Evolutionary conservation across 2,888 invertebrate genomes (phyloP), one percentile per base, ranked within the genome.

Genomic region (Ferdinandea cuprea): DNA sequence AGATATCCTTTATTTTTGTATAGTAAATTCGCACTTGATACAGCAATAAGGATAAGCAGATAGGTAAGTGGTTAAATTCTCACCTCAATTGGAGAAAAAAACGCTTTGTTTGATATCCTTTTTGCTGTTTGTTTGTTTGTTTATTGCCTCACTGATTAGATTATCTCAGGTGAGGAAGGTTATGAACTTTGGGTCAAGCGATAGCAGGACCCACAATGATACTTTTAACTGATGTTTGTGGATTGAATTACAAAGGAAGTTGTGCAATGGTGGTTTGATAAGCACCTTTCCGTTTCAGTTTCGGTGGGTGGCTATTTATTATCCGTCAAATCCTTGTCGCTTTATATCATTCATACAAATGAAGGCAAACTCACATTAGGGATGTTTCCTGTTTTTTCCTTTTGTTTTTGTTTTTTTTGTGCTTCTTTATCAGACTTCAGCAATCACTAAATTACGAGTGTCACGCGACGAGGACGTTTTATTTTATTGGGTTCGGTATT

Each of bases 261-360:
- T 58, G n/a, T n/a, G n/a, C n/a, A n/a, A n/a, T n/a, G n/a, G n/a
- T n/a, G n/a, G n/a, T n/a, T n/a, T n/a, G n/a, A n/a, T n/a, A n/a
- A n/a, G n/a, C n/a, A n/a, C 44, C 58, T 35, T 44, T 52, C 52
- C 58, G 25, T 21, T n/a, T 63, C 21, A 17, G 59, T 9, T 42
- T 25, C 35, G 50, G 52, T 25, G 25, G 25, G 25, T 6, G 13
- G 13, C 13, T 50, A 77, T 77, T 81, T 77, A 77, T 71, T 77
- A 77, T 66, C 71, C 71, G 65, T 81, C 77, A 77, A 71, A 81
- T 77, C 71, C 77, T 81, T 81, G 81, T 81, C 81, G 77, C 81
- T 76, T 71, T 54, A 65, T 81, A 77, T 81, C 66, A 77, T 81
- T 77, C 81, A 81, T 73, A 59, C 52, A 37, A 59, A 68, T 13